phyloP scores from a whole-genome alignment of 1,140 invertebrate genomes.

The Cydia pomonella region DNA sequence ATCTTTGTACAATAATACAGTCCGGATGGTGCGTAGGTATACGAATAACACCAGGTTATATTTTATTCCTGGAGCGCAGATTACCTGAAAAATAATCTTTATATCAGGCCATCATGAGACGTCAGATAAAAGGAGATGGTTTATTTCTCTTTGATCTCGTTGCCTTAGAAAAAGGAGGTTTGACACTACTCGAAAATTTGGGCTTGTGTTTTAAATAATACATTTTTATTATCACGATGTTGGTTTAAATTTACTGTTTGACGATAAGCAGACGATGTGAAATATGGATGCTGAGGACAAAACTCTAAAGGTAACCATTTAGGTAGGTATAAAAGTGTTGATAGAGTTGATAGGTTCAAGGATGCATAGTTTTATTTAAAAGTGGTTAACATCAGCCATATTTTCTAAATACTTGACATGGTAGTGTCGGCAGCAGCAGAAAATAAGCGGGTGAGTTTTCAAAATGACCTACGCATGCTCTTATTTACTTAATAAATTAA shows the following conservation, averaged over 20 bases:
- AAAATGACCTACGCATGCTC: too few relatives aligned
- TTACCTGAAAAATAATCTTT: constrained; percentile 10
- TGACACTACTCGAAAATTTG: neutral
- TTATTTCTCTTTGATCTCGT: neutral
- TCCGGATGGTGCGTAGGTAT: neutral
- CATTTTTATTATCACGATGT: neutral
- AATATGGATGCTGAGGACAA: too few relatives aligned
- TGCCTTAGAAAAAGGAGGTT: neutral
- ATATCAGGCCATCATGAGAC: neutral
- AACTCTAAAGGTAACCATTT: too few relatives aligned
- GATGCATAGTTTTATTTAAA: too few relatives aligned
- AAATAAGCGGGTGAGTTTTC: too few relatives aligned
- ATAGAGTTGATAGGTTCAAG: too few relatives aligned
- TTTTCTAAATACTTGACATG: too few relatives aligned
- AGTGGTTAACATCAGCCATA: too few relatives aligned
- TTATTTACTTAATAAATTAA: too few relatives aligned
- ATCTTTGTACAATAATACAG: too few relatives aligned
- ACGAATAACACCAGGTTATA: neutral
- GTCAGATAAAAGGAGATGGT: neutral
- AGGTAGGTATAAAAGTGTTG: too few relatives aligned
- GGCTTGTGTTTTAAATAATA: neutral
- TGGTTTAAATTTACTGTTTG: neutral
- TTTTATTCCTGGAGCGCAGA: constrained; percentile 1
- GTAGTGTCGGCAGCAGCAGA: too few relatives aligned
- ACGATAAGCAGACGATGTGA: neutral